Conservation (phyloP, 2,797 vertebrate genomes). For the Amblyraja radiata region DNA sequence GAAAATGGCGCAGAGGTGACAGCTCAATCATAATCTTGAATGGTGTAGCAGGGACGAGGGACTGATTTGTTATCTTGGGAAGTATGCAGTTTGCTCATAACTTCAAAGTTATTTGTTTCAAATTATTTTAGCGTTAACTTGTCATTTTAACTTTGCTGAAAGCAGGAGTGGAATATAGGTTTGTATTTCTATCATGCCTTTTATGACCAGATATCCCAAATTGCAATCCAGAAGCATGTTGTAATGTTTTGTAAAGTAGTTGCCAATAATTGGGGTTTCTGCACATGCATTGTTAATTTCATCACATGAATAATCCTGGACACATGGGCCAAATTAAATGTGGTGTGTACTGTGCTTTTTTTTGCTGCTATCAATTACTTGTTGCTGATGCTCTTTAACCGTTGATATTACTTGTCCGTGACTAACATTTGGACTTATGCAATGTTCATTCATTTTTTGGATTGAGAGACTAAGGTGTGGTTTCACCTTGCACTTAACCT, state of each 20-base stretch:
- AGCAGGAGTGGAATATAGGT: neutral
- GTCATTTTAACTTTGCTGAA: neutral
- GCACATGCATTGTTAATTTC: too few species aligned
- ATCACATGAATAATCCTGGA: neutral
- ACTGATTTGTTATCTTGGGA: too few species aligned
- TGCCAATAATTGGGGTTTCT: neutral
- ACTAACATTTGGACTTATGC: neutral
- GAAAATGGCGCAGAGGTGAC: too few species aligned
- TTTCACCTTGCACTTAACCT: neutral
- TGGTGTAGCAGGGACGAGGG: too few species aligned
- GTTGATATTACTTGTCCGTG: neutral
- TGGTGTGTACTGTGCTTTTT: neutral
- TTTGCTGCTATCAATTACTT: neutral
- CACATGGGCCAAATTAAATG: neutral
- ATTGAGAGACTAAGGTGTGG: neutral
- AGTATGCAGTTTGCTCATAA: neutral
- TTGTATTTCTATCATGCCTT: neutral
- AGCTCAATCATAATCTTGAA: too few species aligned
- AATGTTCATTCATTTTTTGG: neutral
- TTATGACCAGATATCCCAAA: constrained; percentile 1
- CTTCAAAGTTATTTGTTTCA: neutral
- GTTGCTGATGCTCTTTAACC: neutral
- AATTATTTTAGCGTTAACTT: neutral
- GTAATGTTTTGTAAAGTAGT: neutral
- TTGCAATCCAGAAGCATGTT: neutral